Evolutionary conservation across 1,140 invertebrate species (phyloP).

Genomic region (Papilio helenus): DNA sequence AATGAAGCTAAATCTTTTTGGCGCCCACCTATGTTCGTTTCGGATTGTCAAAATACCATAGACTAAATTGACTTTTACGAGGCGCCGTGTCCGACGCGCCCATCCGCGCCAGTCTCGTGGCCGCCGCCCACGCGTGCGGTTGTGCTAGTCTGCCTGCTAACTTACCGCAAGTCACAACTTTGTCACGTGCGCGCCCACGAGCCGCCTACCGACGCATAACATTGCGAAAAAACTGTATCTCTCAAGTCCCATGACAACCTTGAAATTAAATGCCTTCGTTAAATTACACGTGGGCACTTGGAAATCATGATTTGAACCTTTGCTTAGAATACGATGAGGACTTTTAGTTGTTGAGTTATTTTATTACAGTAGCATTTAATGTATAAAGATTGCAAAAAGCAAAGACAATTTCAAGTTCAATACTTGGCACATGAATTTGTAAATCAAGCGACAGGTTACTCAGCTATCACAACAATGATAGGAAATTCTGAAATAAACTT

Average conservation of each 20-base stretch:
- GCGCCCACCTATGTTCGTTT: background rate
- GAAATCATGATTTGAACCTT: background rate
- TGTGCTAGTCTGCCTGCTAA: conserved; percentile 59
- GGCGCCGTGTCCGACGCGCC: conserved; percentile 47
- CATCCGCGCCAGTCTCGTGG: conserved; percentile 64
- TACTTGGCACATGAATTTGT: background rate
- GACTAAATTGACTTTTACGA: conserved; percentile 43
- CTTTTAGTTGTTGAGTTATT: background rate
- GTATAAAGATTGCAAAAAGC: background rate
- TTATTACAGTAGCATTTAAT: background rate
- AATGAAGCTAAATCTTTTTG: conserved; percentile 21
- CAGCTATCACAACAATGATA: background rate
- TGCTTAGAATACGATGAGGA: background rate
- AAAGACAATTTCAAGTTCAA: background rate
- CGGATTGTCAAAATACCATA: conserved; percentile 47
- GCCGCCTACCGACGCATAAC: conserved; percentile 73
- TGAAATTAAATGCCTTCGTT: conserved; percentile 76
- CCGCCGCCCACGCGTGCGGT: conserved; percentile 72
- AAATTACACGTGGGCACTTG: conserved; percentile 66
- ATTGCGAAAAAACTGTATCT: conserved; percentile 79
- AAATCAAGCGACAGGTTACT: background rate
- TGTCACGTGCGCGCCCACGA: conserved; percentile 80
- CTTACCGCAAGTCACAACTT: conserved; percentile 57
- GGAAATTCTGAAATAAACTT: background rate
- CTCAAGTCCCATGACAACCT: conserved; percentile 71